phyloP scores from a whole-genome alignment of 2,797 vertebrate species.

The Sebastes steindachneri region DNA sequence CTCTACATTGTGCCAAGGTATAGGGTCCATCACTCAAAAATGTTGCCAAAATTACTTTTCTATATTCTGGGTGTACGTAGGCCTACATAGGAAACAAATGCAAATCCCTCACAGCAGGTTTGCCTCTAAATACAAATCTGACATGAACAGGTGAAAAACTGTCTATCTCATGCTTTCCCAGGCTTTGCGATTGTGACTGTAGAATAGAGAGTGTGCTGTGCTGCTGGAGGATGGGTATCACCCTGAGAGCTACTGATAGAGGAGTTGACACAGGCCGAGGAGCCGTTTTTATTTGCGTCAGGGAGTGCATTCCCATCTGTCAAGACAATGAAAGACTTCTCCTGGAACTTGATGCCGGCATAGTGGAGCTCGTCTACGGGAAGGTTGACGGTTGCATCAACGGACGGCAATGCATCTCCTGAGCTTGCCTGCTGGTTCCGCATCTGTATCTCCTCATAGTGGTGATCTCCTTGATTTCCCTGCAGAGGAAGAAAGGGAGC shows the following conservation, averaged over 20 bases:
- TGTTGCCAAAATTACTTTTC: background rate
- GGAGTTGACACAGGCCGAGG: background rate
- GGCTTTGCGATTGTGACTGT: background rate
- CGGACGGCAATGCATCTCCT: background rate
- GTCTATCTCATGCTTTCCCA: background rate
- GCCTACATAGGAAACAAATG: background rate
- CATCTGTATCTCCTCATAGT: constrained; percentile 33
- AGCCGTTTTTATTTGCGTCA: background rate
- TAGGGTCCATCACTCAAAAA: background rate
- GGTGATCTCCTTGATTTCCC: background rate
- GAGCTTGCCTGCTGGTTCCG: background rate
- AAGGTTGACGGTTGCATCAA: background rate
- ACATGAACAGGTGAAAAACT: background rate
- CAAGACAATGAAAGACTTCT: background rate
- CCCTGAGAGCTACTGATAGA: background rate
- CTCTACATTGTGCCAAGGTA: background rate
- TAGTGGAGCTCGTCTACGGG: constrained; percentile 33
- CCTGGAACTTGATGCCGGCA: constrained; percentile 9
- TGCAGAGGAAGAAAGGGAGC: constrained; percentile 7
- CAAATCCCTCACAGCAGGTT: background rate
- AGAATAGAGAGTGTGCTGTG: constrained; percentile 19
- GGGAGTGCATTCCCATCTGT: background rate
- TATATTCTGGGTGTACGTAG: background rate
- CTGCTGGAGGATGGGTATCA: background rate
- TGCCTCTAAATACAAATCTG: background rate